Evolutionary conservation across 2,797 vertebrate species (phyloP).

Genomic region (Microctenopoma steveboyesi): DNA sequence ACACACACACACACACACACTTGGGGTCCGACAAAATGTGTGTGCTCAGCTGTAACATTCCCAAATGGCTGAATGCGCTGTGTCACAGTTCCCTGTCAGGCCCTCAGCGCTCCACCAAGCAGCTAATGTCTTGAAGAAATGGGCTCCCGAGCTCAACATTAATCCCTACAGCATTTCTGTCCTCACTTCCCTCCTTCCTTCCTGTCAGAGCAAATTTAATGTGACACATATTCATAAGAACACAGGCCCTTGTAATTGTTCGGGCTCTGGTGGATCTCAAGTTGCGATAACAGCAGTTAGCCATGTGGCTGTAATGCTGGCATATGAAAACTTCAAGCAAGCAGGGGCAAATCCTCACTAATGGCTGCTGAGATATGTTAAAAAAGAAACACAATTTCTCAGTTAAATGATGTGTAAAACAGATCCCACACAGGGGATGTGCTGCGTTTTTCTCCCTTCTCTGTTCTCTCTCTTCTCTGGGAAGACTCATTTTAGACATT

Average conservation of each 20-base stretch:
- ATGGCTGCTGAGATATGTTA: constrained; percentile 66
- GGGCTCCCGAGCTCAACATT: constrained; percentile 73
- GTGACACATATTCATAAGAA: constrained; percentile 81
- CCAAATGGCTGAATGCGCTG: constrained; percentile 67
- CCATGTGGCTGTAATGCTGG: constrained; percentile 51
- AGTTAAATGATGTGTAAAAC: constrained; percentile 77
- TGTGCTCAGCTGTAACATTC: constrained; percentile 62
- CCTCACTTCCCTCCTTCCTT: constrained; percentile 66
- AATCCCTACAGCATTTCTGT: constrained; percentile 75
- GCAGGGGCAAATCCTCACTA: constrained; percentile 65
- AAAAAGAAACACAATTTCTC: constrained; percentile 76
- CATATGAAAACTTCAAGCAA: constrained; percentile 47
- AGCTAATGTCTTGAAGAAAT: constrained; percentile 81
- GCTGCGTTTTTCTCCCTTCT: constrained; percentile 5
- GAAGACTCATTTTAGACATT: constrained; percentile 36
- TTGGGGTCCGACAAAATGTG: constrained; percentile 29
- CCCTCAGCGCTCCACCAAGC: constrained; percentile 75
- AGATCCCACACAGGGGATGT: constrained; percentile 47
- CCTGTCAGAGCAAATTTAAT: constrained; percentile 77
- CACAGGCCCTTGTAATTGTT: constrained; percentile 77
- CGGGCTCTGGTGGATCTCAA: constrained; percentile 63
- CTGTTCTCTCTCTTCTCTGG: not conserved
- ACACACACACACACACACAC: constrained; percentile 24
- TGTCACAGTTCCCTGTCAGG: constrained; percentile 76
- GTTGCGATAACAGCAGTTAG: constrained; percentile 68